Conservation (phyloP, 2,113 vertebrate species). For the Amazona guildingii region DNA sequence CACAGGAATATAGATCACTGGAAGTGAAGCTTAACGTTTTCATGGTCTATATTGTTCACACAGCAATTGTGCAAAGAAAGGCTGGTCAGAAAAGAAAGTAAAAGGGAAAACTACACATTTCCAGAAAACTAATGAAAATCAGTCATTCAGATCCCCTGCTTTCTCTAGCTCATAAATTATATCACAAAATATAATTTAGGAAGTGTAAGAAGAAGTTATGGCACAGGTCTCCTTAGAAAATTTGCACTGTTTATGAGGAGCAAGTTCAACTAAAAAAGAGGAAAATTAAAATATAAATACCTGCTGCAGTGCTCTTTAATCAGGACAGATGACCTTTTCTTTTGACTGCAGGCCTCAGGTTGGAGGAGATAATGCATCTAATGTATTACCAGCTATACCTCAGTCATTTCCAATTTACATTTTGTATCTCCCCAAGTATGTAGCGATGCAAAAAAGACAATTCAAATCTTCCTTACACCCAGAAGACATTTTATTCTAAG, state of each 20-base stretch:
- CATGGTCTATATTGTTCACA: neutral
- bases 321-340: neutral
- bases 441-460: neutral
- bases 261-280: neutral
- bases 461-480: neutral
- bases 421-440: neutral
- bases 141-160: neutral
- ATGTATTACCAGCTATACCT: neutral
- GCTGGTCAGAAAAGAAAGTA: neutral
- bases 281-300: neutral
- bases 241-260: neutral
- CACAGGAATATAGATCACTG: neutral
- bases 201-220: neutral
- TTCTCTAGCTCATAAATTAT: neutral
- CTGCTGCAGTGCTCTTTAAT: neutral
- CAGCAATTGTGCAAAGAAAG: neutral
- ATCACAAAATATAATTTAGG: neutral
- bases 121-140: neutral
- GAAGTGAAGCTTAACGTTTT: neutral
- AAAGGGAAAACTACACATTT: neutral
- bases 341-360: neutral
- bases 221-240: neutral
- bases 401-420: neutral
- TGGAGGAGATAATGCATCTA: neutral
- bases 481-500: slow-evolving; percentile 6